Evolutionary conservation across 2,113 vertebrate species (phyloP).

Genomic region (Psilopsiagon aurifrons): DNA sequence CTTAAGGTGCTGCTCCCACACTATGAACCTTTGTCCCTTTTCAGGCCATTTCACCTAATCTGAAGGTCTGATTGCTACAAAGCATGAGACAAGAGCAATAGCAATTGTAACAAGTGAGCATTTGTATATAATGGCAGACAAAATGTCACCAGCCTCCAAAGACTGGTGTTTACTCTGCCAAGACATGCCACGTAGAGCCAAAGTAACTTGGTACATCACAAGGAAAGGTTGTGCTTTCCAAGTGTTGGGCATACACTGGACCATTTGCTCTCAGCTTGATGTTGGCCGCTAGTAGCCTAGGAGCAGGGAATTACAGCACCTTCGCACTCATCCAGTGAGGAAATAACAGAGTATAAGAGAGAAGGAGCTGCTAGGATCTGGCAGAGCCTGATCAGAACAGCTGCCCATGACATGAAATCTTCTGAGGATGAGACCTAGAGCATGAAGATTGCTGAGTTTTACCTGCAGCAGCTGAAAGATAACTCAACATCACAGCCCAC

Average conservation of each 20-base stretch:
- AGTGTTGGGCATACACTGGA: background rate
- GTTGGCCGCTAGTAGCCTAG: background rate
- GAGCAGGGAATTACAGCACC: background rate
- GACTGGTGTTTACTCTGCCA: conserved; percentile 6
- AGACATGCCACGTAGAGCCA: background rate
- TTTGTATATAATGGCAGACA: conserved; percentile 12
- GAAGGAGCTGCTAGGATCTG: background rate
- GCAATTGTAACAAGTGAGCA: background rate
- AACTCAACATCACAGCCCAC: background rate
- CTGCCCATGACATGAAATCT: background rate
- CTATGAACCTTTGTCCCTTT: conserved; percentile 8
- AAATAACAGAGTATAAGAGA: background rate
- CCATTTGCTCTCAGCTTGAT: background rate
- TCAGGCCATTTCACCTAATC: conserved; percentile 54
- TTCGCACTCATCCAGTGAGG: background rate
- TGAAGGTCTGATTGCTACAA: conserved; percentile 38
- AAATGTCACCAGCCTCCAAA: background rate
- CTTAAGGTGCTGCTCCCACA: background rate
- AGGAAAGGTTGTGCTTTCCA: background rate
- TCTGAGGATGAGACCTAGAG: background rate
- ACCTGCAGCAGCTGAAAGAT: background rate
- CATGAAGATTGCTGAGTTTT: background rate
- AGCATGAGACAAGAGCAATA: conserved; percentile 18
- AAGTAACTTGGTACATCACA: background rate
- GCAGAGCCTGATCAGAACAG: background rate